A percentile compares a stretch with the other conserved stretches of the same genome.
These are phyloP conservation scores for Adoxophyes honmai DNA, from an alignment of 1,140 invertebrate genomes.

Conservation along the genomic window DNA sequence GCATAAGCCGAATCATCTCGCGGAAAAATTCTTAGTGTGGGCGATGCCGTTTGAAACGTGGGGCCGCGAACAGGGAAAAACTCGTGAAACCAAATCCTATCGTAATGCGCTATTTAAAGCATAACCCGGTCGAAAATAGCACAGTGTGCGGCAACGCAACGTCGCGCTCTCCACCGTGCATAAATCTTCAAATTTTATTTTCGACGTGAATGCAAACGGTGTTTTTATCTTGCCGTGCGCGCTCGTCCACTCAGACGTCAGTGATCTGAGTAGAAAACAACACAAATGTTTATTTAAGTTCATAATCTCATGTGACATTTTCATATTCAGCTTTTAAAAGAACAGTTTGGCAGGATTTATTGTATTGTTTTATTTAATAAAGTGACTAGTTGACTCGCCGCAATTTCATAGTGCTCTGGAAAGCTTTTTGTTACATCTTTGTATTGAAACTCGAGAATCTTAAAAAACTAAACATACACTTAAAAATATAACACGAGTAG, in stretches of 20 bases:
- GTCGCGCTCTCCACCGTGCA: conserved; percentile 65
- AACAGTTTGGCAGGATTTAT: not conserved
- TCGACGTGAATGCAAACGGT: conserved; percentile 56
- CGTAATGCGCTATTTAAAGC: conserved; percentile 76
- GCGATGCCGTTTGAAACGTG: conserved; percentile 48
- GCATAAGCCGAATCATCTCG: conserved; percentile 31
- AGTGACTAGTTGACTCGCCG: not conserved
- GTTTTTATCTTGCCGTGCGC: conserved; percentile 37
- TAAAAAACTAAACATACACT: too few relatives aligned
- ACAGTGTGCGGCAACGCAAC: conserved; percentile 65
- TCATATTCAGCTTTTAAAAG: conserved; percentile 9
- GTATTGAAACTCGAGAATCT: too few relatives aligned
- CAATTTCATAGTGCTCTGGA: too few relatives aligned
- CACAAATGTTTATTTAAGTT: conserved; percentile 19
- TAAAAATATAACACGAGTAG: too few relatives aligned
- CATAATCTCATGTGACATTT: conserved; percentile 16
- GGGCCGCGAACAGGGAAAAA: conserved; percentile 68
- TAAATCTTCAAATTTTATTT: conserved; percentile 75
- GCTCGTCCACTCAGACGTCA: conserved; percentile 26
- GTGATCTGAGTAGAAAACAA: conserved; percentile 22
- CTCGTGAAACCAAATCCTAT: conserved; percentile 75
- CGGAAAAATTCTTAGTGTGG: conserved; percentile 56
- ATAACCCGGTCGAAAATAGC: conserved; percentile 75
- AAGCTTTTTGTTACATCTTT: too few relatives aligned
- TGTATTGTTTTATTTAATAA: conserved; percentile 7